Conservation (phyloP, 2,797 vertebrate genomes). For the Mastacembelus armatus region DNA sequence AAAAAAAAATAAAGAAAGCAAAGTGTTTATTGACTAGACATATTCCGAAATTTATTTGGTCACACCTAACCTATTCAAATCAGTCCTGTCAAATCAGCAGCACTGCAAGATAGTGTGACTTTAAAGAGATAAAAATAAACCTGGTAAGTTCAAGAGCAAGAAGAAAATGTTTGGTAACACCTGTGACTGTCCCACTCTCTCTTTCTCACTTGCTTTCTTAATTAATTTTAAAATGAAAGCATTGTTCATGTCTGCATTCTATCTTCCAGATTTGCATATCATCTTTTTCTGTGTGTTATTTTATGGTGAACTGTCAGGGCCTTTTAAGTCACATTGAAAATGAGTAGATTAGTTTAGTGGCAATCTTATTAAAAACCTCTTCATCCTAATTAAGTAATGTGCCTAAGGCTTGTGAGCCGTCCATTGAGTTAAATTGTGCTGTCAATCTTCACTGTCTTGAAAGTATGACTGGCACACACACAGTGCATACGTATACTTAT, state of each 20-base stretch:
- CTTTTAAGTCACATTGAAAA: constrained; percentile 34
- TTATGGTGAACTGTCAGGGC: constrained; percentile 19
- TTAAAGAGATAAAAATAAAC: background rate
- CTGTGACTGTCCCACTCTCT: background rate
- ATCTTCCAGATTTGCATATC: background rate
- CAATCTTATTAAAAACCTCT: constrained; percentile 60
- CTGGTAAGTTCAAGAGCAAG: background rate
- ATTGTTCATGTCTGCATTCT: background rate
- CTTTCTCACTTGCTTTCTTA: background rate
- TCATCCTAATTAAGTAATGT: constrained; percentile 64
- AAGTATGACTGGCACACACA: constrained; percentile 50
- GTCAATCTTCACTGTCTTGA: constrained; percentile 45
- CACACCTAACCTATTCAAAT: too few species aligned
- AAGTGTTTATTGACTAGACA: too few species aligned
- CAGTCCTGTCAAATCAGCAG: background rate
- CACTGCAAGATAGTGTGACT: constrained; percentile 1
- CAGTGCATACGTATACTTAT: constrained; percentile 1
- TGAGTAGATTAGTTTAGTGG: constrained; percentile 45
- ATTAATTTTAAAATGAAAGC: background rate
- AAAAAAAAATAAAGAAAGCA: too few species aligned
- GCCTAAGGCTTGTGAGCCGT: constrained; percentile 53
- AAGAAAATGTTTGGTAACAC: background rate
- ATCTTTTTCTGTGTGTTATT: constrained; percentile 14
- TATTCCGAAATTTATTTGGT: too few species aligned
- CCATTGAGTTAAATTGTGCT: constrained; percentile 34